phyloP scores from a whole-genome alignment of 1,140 invertebrate species.

The Anastrepha ludens region DNA sequence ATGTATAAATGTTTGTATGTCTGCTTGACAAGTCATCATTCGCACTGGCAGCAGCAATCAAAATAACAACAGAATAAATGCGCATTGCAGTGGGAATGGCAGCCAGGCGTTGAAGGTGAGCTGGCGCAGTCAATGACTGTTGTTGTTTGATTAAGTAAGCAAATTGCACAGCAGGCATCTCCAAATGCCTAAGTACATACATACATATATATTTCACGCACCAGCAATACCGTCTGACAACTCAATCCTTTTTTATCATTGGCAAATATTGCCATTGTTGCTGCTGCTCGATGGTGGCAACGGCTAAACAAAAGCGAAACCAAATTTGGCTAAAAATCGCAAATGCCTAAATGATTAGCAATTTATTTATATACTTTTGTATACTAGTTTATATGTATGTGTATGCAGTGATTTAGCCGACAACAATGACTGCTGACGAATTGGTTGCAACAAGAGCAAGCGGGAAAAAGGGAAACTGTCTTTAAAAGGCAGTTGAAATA shows the following conservation, averaged over 20 bases:
- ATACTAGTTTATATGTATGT: neutral
- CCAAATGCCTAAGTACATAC: neutral
- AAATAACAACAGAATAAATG: neutral
- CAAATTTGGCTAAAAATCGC: neutral
- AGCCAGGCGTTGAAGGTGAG: too few relatives aligned
- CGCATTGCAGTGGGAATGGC: neutral
- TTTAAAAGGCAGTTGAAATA: too few relatives aligned
- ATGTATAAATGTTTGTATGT: neutral
- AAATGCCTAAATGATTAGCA: neutral
- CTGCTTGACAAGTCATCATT: slow-evolving; percentile 5
- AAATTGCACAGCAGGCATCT: slow-evolving; percentile 32
- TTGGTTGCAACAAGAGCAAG: too few relatives aligned
- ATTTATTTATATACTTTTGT: neutral
- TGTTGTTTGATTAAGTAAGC: neutral
- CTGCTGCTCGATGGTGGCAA: neutral
- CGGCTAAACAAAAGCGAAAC: neutral
- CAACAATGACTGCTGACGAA: too few relatives aligned
- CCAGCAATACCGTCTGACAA: neutral
- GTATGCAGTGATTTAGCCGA: too few relatives aligned
- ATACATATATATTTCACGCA: neutral
- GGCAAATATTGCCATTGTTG: neutral
- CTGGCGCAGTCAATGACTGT: neutral
- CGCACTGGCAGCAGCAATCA: neutral
- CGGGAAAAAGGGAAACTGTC: too few relatives aligned
- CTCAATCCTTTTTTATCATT: neutral